Percentiles rank a stretch among this genome's conserved stretches.
Evolutionary conservation across 2,113 vertebrate genomes (phyloP).

Genomic region (Hippoglossus stenolepis): DNA sequence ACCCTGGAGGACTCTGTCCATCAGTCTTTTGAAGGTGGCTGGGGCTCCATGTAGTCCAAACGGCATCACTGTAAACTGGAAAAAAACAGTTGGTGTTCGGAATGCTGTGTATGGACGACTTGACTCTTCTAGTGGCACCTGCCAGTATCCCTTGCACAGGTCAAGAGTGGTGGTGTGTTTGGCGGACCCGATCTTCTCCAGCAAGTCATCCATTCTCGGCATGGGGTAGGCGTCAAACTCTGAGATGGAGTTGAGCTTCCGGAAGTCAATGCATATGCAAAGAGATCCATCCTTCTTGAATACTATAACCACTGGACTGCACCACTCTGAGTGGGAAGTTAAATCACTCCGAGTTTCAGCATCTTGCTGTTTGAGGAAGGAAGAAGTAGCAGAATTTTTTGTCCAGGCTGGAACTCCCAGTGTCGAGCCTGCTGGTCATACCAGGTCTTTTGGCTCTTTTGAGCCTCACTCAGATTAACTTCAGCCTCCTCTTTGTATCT

Average conservation of each 20-base stretch:
- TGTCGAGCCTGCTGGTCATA: too few relatives aligned
- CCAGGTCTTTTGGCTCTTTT: too few relatives aligned
- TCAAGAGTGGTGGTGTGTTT: neutral
- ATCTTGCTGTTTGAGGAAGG: too few relatives aligned
- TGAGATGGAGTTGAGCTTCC: neutral
- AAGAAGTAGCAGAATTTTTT: too few relatives aligned
- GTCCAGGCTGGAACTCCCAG: too few relatives aligned
- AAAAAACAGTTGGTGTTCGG: neutral
- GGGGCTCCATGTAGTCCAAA: slow-evolving; percentile 7
- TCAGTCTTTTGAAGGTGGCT: neutral
- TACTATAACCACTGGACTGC: too few relatives aligned
- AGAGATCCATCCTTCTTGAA: neutral
- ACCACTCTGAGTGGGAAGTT: too few relatives aligned
- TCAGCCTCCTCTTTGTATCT: too few relatives aligned
- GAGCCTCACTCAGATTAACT: too few relatives aligned
- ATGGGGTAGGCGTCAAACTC: neutral
- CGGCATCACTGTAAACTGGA: neutral
- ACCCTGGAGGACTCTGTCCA: neutral
- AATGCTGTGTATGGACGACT: neutral
- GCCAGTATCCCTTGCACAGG: slow-evolving; percentile 21
- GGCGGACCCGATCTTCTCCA: neutral
- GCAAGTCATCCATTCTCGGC: neutral
- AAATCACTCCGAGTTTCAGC: too few relatives aligned
- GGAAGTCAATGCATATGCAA: neutral
- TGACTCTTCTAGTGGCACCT: neutral